phyloP scores from a whole-genome alignment of 2,888 invertebrate species.

The Meliscaeva auricollis region DNA sequence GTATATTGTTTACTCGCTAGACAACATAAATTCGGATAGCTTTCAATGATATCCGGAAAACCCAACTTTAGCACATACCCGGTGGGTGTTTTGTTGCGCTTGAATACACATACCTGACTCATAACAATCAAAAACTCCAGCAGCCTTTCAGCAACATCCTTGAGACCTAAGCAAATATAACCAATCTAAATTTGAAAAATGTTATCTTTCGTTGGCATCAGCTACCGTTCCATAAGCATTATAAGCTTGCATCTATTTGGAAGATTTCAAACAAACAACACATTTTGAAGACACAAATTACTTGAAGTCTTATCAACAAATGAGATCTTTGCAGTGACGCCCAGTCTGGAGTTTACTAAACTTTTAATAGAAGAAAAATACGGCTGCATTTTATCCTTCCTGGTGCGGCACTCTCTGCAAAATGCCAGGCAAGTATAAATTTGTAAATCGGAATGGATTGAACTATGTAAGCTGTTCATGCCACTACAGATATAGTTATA shows the following conservation, averaged over 20 bases:
- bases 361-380: slow-evolving; percentile 26
- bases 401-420: slow-evolving; percentile 4
- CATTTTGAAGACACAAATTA: slow-evolving; percentile 57
- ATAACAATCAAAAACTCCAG: slow-evolving; percentile 15
- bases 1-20: background rate
- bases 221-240: slow-evolving; percentile 32
- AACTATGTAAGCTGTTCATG: background rate
- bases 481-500: slow-evolving; percentile 27
- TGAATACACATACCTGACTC: slow-evolving; percentile 11
- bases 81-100: background rate
- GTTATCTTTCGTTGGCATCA: slow-evolving; percentile 38
- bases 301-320: slow-evolving; percentile 58
- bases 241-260: background rate
- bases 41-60: slow-evolving; percentile 21
- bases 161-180: background rate
- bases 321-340: slow-evolving; percentile 57
- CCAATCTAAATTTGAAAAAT: slow-evolving; percentile 37
- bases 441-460: background rate
- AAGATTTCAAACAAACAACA: slow-evolving; percentile 50
- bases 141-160: slow-evolving; percentile 35
- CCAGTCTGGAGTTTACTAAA: slow-evolving; percentile 42
- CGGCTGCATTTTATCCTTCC: slow-evolving; percentile 45
- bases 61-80: background rate
- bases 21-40: background rate
- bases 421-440: background rate